phyloP scores from a whole-genome alignment of 2,888 invertebrate species.

The Erebia palarica region DNA sequence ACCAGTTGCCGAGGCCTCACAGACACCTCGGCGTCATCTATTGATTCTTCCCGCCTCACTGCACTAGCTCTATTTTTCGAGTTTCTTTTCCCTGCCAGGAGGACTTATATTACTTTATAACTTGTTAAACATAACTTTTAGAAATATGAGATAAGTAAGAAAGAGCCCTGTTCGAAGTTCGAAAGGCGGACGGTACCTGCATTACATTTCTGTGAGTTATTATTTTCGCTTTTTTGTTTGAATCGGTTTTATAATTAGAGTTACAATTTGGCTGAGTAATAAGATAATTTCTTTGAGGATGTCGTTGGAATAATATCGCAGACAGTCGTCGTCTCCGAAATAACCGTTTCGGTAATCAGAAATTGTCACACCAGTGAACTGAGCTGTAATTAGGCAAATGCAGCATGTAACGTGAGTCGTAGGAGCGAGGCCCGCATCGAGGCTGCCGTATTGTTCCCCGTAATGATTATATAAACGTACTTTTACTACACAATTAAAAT shows the following conservation, averaged over 20 bases:
- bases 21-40: conserved; percentile 61
- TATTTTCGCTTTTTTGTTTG: conserved; percentile 41
- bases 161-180: conserved; percentile 61
- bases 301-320: conserved; percentile 44
- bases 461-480: conserved; percentile 79
- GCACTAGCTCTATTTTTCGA: conserved; percentile 68
- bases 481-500: conserved; percentile 81
- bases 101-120: conserved; percentile 74
- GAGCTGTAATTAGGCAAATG: conserved; percentile 78
- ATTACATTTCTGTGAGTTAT: conserved; percentile 51
- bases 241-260: conserved; percentile 19
- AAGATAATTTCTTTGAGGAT: conserved; percentile 10
- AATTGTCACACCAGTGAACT: conserved; percentile 74
- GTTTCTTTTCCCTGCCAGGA: conserved; percentile 65
- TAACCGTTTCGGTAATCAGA: conserved; percentile 70
- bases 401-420: conserved; percentile 65
- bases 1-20: conserved; percentile 39
- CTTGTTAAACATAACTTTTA: conserved; percentile 74
- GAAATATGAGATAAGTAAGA: conserved; percentile 70
- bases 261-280: conserved; percentile 19
- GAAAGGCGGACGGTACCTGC: conserved; percentile 55
- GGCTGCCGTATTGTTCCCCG: conserved; percentile 68
- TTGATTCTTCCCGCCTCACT: conserved; percentile 60
- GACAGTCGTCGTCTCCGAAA: conserved; percentile 55
- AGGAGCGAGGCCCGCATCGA: conserved; percentile 46